Base-by-base conservation (phyloP, 30 jellyfish, hydroid and myxozoan species). In the Aurelia sp. region DNA sequence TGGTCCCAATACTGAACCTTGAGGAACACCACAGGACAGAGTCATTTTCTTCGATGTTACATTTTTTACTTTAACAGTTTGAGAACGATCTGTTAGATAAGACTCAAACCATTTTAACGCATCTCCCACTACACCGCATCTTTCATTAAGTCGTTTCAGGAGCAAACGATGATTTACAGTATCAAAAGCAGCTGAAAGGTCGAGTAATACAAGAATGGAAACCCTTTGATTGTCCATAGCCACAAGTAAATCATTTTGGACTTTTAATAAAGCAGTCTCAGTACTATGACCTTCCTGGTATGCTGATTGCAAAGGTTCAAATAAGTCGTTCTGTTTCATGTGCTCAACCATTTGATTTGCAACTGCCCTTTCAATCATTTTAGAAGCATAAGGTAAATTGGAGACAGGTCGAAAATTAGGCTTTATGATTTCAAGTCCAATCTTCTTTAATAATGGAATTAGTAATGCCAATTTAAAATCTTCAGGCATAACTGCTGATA, bases 361-460 rank as follows among this genome's bases (percentile, higher is more conserved):
- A 71, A 40, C 82, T 58, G 82, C 88, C 66, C 79, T 82, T 74
- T 70, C 92, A 71, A 82, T 82, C 59, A 70, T 70, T 33, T 82
- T 71, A 59, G 92, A 82, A 30, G 86, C 92, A 33, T 65, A 65
- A 41, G 87, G 87, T 60, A 82, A 60, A 72, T 82, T 82, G 35
- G 85, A 81, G 64, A 81, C 84, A 22, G 91, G 91, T 52, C 91
- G 75, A 64, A 81, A 81, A 66, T 81, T 81, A 41, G 86, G 48
- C 78, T 68, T 82, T 20, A 60, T 47, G n/a, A 60, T 3, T 40
- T 82, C 79, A 82, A 82, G 92, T 31, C 86, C 85, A 82, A n/a
- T 10, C 78, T 82, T 82, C 37, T 80, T 82, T 3, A 82, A 47
- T 27, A 71, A 37, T 13, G 87, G 92, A 70, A 62, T 68, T 12